Percentiles rank a stretch among this genome's conserved stretches.
Conservation (phyloP, 1,140 invertebrate species). For the Nasonia longicornis region DNA sequence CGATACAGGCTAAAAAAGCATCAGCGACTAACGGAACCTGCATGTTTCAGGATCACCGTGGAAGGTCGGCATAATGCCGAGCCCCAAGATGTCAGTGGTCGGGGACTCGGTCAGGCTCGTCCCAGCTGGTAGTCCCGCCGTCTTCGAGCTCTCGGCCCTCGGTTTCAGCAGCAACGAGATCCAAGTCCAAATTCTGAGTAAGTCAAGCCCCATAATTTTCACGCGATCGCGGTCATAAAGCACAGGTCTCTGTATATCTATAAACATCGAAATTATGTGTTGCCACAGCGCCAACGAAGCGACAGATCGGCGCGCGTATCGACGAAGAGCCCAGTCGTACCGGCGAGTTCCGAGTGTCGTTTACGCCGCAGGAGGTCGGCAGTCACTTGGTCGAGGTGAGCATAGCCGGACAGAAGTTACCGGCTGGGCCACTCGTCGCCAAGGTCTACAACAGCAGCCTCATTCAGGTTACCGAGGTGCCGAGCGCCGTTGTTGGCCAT, state of each 20-base stretch:
- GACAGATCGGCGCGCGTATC: conserved; percentile 77
- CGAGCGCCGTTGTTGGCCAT: conserved; percentile 90
- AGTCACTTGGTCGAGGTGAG: conserved; percentile 90
- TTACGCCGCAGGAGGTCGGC: conserved; percentile 91
- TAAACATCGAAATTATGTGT: conserved; percentile 12
- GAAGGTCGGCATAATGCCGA: conserved; percentile 87
- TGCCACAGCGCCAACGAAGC: conserved; percentile 75
- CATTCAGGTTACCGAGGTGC: conserved; percentile 92
- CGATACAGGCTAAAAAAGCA: too few species aligned
- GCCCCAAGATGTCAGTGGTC: conserved; percentile 79
- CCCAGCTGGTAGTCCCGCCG: conserved; percentile 84
- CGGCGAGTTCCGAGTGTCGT: conserved; percentile 89
- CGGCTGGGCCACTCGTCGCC: conserved; percentile 86
- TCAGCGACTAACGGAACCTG: background rate
- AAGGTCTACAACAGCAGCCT: conserved; percentile 94
- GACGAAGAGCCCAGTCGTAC: conserved; percentile 80
- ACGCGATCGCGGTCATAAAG: too few species aligned
- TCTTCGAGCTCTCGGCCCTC: conserved; percentile 84
- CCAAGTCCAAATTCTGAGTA: conserved; percentile 67
- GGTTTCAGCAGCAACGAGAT: conserved; percentile 74
- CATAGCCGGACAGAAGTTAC: conserved; percentile 87
- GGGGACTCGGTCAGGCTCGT: conserved; percentile 90
- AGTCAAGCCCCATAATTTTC: conserved; percentile 43
- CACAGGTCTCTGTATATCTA: background rate
- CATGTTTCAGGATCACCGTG: conserved; percentile 85